These are phyloP conservation scores for Albula goreensis DNA, from an alignment of 2,113 vertebrate species.

Conservation along the genomic window DNA sequence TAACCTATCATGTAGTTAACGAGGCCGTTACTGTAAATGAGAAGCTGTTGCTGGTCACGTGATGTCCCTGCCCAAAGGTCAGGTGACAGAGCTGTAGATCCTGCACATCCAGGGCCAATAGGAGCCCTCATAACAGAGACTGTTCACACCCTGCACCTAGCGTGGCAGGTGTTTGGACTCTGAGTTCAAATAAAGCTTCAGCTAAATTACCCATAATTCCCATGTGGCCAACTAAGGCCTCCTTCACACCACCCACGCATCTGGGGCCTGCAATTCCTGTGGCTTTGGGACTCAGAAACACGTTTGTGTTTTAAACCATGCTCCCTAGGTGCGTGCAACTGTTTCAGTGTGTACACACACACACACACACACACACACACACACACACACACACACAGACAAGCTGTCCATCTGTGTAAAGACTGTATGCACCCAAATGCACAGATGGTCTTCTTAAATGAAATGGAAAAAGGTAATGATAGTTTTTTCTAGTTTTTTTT, in stretches of 20 bases:
- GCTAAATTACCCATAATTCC: neutral
- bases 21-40: too few relatives aligned
- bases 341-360: too few relatives aligned
- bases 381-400: too few relatives aligned
- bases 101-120: neutral
- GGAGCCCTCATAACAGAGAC: constrained; percentile 19
- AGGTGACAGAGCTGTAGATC: neutral
- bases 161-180: constrained; percentile 38
- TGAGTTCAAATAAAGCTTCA: neutral
- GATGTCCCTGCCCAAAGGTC: neutral
- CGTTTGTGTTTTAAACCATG: neutral
- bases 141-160: constrained; percentile 20
- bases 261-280: neutral
- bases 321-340: too few relatives aligned
- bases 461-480: too few relatives aligned
- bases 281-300: neutral
- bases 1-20: too few relatives aligned
- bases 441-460: too few relatives aligned
- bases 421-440: too few relatives aligned
- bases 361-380: too few relatives aligned
- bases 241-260: neutral
- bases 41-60: too few relatives aligned
- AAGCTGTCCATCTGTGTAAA: neutral
- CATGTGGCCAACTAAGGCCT: neutral
- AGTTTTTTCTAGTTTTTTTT: too few relatives aligned